A percentile compares a stretch with the other conserved stretches of the same genome.
Conservation (phyloP, 2,113 vertebrate genomes). For the Brachirus orientalis region DNA sequence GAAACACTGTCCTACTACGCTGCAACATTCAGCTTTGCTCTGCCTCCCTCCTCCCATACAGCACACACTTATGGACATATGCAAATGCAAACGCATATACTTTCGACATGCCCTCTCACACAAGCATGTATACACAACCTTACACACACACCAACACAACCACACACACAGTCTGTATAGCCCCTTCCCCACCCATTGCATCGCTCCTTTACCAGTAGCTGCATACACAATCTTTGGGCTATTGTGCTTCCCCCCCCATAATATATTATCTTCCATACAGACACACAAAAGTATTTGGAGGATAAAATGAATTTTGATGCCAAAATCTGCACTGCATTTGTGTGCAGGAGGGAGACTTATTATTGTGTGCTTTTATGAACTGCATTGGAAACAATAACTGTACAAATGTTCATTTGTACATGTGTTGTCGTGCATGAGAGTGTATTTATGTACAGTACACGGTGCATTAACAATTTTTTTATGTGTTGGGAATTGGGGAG, state of each 20-base stretch:
- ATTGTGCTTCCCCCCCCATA: conserved; percentile 27
- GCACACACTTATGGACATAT: conserved; percentile 31
- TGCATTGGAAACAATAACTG: conserved; percentile 7
- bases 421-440: conserved; percentile 13
- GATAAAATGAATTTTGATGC: conserved; percentile 44
- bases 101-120: conserved; percentile 17
- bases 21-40: conserved; percentile 43
- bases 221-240: conserved; percentile 19
- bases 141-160: conserved; percentile 8
- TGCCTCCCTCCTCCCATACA: conserved; percentile 44
- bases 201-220: conserved; percentile 34
- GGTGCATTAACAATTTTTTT: conserved; percentile 15
- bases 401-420: conserved; percentile 8
- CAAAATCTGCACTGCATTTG: too few species aligned
- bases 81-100: conserved; percentile 29
- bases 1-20: conserved; percentile 70
- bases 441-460: conserved; percentile 3
- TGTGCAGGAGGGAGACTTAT: not conserved
- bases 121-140: not conserved
- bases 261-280: conserved; percentile 21
- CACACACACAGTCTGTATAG: conserved; percentile 19
- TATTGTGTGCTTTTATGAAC: conserved; percentile 8
- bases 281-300: conserved; percentile 26
- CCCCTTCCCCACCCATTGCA: conserved; percentile 18
- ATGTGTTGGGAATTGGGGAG: conserved; percentile 28